Evolutionary conservation across 2,797 vertebrate species (phyloP).

Genomic region (Erethizon dorsatum): DNA sequence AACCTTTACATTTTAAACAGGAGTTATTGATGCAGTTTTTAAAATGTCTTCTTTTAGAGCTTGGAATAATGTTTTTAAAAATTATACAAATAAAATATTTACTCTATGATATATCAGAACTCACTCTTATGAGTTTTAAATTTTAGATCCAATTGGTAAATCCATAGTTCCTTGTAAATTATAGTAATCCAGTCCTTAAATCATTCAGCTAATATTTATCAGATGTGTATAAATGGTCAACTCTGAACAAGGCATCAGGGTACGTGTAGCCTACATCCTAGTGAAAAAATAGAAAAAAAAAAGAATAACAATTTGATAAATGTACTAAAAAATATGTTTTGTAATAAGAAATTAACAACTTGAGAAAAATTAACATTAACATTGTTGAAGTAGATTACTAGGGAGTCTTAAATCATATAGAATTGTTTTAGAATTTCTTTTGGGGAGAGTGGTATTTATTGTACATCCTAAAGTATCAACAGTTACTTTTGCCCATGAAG

Average conservation of each 20-base stretch:
- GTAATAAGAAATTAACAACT: background rate
- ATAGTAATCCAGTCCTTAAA: background rate
- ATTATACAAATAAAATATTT: background rate
- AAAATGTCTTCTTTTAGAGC: background rate
- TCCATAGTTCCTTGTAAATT: background rate
- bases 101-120: background rate
- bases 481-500: background rate
- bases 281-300: background rate
- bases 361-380: background rate
- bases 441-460: background rate
- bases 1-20: constrained; percentile 34
- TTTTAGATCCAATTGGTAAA: constrained; percentile 4
- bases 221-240: background rate
- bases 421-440: background rate
- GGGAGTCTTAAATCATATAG: background rate
- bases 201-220: background rate
- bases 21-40: background rate
- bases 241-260: background rate
- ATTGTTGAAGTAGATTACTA: background rate
- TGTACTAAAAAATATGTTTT: background rate
- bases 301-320: background rate
- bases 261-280: background rate
- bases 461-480: background rate
- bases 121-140: constrained; percentile 3
- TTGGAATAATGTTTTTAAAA: background rate